Percentiles rank a stretch among this genome's conserved stretches.
Conservation (phyloP, 2,797 vertebrate species). For the Chelon labrosus region DNA sequence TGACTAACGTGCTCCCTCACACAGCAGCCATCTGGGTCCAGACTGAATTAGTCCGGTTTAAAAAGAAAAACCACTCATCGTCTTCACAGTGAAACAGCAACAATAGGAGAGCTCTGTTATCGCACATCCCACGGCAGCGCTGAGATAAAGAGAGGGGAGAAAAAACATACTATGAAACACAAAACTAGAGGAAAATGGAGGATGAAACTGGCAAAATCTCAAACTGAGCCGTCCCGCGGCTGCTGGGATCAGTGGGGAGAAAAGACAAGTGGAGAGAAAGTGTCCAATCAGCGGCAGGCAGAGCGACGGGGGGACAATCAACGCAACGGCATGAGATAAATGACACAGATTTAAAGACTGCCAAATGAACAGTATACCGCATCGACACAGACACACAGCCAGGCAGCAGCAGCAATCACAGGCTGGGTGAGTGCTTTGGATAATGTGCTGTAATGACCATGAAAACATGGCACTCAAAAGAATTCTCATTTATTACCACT, state of each 20-base stretch:
- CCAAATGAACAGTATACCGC: conserved; percentile 36
- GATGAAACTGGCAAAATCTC: conserved; percentile 39
- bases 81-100: conserved; percentile 32
- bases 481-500: conserved; percentile 4
- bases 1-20: conserved; percentile 24
- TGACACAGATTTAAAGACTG: conserved; percentile 46
- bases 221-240: conserved; percentile 11
- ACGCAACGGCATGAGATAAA: conserved; percentile 52
- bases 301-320: conserved; percentile 52
- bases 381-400: conserved; percentile 23
- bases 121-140: conserved; percentile 8
- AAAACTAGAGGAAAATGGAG: conserved; percentile 27
- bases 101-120: conserved; percentile 26
- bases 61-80: conserved; percentile 36
- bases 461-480: conserved; percentile 6
- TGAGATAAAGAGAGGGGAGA: conserved; percentile 11
- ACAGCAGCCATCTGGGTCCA: conserved; percentile 48
- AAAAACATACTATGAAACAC: background rate
- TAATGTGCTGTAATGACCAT: conserved; percentile 22
- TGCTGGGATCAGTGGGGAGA: conserved; percentile 39
- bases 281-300: conserved; percentile 50
- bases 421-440: conserved; percentile 8
- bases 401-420: conserved; percentile 17
- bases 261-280: conserved; percentile 21
- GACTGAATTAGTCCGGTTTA: conserved; percentile 37